Conservation (phyloP, 2,888 invertebrate species). For the Scaptomyza polygonia region DNA sequence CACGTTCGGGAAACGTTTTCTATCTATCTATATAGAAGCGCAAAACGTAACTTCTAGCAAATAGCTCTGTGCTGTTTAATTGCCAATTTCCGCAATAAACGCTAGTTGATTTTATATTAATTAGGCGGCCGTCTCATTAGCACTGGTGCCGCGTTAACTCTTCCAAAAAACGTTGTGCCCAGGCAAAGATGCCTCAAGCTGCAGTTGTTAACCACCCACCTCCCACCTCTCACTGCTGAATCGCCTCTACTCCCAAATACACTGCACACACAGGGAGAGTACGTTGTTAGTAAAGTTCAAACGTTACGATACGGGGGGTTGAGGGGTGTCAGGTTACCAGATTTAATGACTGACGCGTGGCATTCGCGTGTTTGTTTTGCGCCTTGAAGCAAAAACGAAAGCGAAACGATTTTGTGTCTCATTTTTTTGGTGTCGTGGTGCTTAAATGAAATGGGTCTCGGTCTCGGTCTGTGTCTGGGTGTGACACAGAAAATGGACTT, state of each 20-base stretch:
- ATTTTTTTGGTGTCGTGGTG: conserved; percentile 41
- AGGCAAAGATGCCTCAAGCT: not conserved
- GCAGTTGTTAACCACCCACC: conserved; percentile 15
- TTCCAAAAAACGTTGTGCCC: conserved; percentile 29
- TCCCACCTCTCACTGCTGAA: not conserved
- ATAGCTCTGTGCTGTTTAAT: conserved; percentile 36
- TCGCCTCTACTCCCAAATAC: not conserved
- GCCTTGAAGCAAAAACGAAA: conserved; percentile 49
- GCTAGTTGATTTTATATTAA: conserved; percentile 47
- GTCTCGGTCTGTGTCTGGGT: conserved; percentile 6
- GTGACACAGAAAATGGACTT: conserved; percentile 28
- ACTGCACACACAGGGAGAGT: conserved; percentile 5
- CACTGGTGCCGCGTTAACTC: conserved; percentile 22
- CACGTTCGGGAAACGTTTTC: conserved; percentile 21
- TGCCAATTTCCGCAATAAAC: conserved; percentile 71
- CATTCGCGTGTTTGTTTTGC: conserved; percentile 62
- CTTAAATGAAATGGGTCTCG: conserved; percentile 38
- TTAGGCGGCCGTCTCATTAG: conserved; percentile 60
- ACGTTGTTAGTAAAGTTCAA: conserved; percentile 57
- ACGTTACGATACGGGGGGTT: conserved; percentile 44
- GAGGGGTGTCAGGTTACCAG: conserved; percentile 35
- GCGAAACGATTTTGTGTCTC: conserved; percentile 26
- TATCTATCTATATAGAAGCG: not conserved
- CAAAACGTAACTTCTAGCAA: conserved; percentile 8
- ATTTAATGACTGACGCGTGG: conserved; percentile 73